A percentile compares a stretch with the other conserved stretches of the same genome.
Conservation (phyloP, 2,797 vertebrate species). For the Carcharodon carcharias region DNA sequence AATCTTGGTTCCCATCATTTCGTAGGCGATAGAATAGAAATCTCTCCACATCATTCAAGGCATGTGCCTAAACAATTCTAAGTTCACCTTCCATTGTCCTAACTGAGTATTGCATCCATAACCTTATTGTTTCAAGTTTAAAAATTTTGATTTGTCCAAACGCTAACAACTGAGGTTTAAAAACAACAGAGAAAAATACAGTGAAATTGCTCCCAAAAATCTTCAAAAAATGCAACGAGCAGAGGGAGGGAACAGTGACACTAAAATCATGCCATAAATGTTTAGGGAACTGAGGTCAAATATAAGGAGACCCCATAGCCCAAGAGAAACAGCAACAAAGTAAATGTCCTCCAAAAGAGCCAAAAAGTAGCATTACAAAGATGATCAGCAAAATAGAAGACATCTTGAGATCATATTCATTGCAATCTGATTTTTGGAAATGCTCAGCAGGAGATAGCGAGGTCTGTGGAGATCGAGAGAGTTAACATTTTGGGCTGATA, state of each 20-base stretch:
- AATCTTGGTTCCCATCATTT: not conserved
- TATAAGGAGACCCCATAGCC: not conserved
- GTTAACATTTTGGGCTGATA: not conserved
- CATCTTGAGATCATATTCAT: not conserved
- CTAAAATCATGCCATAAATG: not conserved
- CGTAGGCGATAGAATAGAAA: not conserved
- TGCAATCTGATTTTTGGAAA: not conserved
- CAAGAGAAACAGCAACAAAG: not conserved
- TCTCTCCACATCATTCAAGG: not conserved
- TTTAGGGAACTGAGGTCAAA: not conserved
- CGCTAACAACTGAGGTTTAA: not conserved
- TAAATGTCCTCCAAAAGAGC: not conserved
- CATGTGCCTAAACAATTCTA: not conserved
- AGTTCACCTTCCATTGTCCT: not conserved
- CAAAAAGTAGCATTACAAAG: not conserved
- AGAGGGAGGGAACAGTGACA: not conserved
- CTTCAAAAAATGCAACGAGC: not conserved
- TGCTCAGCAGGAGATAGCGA: not conserved
- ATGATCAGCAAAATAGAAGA: not conserved
- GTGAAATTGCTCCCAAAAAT: not conserved
- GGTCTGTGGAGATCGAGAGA: not conserved
- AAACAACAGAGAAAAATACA: not conserved
- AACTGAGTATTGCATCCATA: not conserved
- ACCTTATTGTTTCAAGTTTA: not conserved
- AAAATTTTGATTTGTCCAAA: not conserved